Conservation (phyloP, 2,797 vertebrate genomes). For the Pseudochaenichthys georgianus region DNA sequence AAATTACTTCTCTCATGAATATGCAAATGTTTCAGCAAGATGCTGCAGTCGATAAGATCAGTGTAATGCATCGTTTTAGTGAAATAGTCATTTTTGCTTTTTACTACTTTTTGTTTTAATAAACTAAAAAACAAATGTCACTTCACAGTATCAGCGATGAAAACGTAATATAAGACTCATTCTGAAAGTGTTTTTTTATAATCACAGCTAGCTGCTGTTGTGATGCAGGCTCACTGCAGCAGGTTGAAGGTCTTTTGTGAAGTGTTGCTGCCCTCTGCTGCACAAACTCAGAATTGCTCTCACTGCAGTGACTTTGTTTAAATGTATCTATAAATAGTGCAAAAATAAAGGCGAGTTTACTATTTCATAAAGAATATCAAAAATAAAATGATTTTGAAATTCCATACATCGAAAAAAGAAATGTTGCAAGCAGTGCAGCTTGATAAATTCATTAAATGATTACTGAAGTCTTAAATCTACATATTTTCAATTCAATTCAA, state of each 20-base stretch:
- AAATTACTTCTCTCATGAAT: conserved; percentile 11
- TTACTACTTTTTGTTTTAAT: background rate
- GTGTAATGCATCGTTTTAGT: background rate
- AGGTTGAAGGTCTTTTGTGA: conserved; percentile 26
- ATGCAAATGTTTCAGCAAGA: conserved; percentile 46
- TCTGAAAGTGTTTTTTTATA: background rate
- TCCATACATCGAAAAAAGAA: too few relatives aligned
- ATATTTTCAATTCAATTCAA: too few relatives aligned
- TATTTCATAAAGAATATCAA: too few relatives aligned
- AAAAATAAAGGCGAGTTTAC: too few relatives aligned
- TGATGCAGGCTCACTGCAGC: conserved; percentile 8
- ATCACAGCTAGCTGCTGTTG: background rate
- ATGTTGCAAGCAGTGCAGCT: too few relatives aligned
- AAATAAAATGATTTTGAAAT: too few relatives aligned
- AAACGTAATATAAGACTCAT: background rate
- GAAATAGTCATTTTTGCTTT: background rate
- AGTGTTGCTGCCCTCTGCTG: conserved; percentile 68
- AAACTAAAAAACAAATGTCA: background rate
- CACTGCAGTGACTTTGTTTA: background rate
- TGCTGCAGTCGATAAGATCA: conserved; percentile 11
- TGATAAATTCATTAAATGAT: too few relatives aligned
- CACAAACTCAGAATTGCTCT: background rate
- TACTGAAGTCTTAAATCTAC: too few relatives aligned
- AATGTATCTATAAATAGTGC: background rate
- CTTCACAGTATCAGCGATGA: background rate